These are phyloP conservation scores for Acropora tenuis DNA, from an alignment of 64 coral and sea anemone species.

Conservation along the genomic window DNA sequence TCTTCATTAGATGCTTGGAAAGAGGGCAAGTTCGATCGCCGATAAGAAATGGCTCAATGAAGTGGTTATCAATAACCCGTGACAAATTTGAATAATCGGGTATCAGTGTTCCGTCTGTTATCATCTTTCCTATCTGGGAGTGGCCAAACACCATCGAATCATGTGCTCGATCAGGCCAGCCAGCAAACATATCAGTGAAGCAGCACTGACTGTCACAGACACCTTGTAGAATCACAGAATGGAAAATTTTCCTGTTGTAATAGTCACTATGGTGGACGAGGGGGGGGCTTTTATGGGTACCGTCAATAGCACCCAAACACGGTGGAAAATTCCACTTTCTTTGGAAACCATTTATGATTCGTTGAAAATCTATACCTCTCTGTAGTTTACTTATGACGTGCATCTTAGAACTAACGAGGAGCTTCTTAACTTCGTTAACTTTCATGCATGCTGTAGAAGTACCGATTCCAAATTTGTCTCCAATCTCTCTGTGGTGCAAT, in stretches of 20 bases:
- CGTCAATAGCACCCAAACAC: background rate
- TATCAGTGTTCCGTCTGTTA: background rate
- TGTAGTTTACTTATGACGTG: background rate
- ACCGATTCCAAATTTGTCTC: slow-evolving; percentile 7
- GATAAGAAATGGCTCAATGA: slow-evolving; percentile 30
- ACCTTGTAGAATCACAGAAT: slow-evolving; percentile 9
- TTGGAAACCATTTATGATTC: slow-evolving; percentile 1
- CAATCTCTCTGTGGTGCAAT: slow-evolving; percentile 19
- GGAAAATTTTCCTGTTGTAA: background rate
- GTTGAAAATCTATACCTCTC: background rate
- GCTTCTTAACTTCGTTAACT: background rate
- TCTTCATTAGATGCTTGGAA: slow-evolving; percentile 14
- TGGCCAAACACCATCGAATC: background rate
- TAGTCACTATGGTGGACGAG: background rate
- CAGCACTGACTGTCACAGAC: slow-evolving; percentile 12
- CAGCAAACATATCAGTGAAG: slow-evolving; percentile 55
- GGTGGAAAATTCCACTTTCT: background rate
- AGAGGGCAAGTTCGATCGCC: background rate
- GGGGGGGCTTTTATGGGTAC: slow-evolving; percentile 4
- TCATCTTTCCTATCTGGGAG: too few species aligned
- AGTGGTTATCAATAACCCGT: slow-evolving; percentile 41
- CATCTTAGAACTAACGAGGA: background rate
- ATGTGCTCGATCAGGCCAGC: slow-evolving; percentile 48
- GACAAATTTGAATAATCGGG: slow-evolving; percentile 27
- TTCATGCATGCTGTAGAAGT: background rate